Evolutionary conservation across 2,888 invertebrate genomes (phyloP).

Genomic region (Pachycephus smyrnensis): DNA sequence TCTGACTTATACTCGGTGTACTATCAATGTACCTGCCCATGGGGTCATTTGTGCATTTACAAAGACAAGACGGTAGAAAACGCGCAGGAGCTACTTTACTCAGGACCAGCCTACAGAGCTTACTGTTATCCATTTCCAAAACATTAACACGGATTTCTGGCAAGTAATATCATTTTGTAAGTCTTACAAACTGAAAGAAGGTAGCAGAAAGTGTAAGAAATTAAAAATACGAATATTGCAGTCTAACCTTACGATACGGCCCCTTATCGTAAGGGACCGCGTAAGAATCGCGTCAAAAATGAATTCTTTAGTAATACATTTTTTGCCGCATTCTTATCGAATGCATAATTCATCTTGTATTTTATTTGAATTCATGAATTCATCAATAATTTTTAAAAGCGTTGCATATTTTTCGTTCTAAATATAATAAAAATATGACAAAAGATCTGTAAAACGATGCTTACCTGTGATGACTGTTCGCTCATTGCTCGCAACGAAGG

Average conservation of each 20-base stretch:
- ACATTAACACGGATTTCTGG: background rate
- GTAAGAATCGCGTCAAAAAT: too few relatives aligned
- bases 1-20: slow-evolving; percentile 73
- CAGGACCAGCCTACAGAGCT: slow-evolving; percentile 71
- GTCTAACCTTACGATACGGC: too few relatives aligned
- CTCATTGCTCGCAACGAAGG: slow-evolving; percentile 78
- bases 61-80: slow-evolving; percentile 64
- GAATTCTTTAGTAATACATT: too few relatives aligned
- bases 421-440: background rate
- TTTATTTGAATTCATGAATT: background rate
- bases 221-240: too few relatives aligned
- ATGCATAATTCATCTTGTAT: background rate
- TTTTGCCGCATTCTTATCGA: too few relatives aligned
- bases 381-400: background rate
- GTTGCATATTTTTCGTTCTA: background rate
- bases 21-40: slow-evolving; percentile 75
- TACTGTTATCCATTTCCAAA: slow-evolving; percentile 66
- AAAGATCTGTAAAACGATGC: slow-evolving; percentile 27
- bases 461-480: slow-evolving; percentile 80
- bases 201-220: too few relatives aligned
- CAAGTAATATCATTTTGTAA: background rate
- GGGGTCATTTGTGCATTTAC: slow-evolving; percentile 72
- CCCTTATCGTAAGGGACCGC: too few relatives aligned
- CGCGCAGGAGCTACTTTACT: slow-evolving; percentile 71
- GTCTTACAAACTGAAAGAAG: too few relatives aligned